Evolutionary conservation across 1,140 invertebrate species (phyloP).

Genomic region (Hypothenemus hampei): DNA sequence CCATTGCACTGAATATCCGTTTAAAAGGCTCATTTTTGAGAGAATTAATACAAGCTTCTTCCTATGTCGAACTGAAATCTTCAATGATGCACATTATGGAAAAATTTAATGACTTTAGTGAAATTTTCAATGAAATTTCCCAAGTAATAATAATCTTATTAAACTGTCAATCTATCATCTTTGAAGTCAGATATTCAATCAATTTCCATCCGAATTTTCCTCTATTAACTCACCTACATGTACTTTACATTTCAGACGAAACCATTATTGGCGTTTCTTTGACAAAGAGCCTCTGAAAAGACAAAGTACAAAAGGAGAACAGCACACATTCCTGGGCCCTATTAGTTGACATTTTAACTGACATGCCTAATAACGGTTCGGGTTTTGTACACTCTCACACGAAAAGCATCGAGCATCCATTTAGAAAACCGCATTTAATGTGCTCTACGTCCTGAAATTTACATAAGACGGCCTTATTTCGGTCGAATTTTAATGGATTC

Average conservation of each 20-base stretch:
- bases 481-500: no score
- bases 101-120: no score
- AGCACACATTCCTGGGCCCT: slow-evolving; percentile 9
- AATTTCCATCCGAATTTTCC: not conserved
- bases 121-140: no score
- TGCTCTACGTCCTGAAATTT: slow-evolving; percentile 5
- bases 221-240: slow-evolving; percentile 2
- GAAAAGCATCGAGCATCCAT: not conserved
- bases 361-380: slow-evolving; percentile 16
- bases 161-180: no score
- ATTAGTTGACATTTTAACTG: slow-evolving; percentile 16
- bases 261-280: slow-evolving; percentile 16
- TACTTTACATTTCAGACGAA: slow-evolving; percentile 7
- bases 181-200: no score
- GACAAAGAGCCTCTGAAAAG: slow-evolving; percentile 9
- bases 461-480: not conserved
- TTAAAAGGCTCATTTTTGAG: no score
- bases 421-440: slow-evolving; percentile 12
- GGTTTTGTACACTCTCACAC: not conserved
- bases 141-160: no score
- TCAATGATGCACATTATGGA: no score
- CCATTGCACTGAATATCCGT: no score
- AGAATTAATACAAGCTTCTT: no score
- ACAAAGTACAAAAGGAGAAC: slow-evolving; percentile 13
- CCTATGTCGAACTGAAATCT: no score